Evolutionary conservation across 1,140 invertebrate genomes (phyloP).

Genomic region (Drosophila tropicalis): DNA sequence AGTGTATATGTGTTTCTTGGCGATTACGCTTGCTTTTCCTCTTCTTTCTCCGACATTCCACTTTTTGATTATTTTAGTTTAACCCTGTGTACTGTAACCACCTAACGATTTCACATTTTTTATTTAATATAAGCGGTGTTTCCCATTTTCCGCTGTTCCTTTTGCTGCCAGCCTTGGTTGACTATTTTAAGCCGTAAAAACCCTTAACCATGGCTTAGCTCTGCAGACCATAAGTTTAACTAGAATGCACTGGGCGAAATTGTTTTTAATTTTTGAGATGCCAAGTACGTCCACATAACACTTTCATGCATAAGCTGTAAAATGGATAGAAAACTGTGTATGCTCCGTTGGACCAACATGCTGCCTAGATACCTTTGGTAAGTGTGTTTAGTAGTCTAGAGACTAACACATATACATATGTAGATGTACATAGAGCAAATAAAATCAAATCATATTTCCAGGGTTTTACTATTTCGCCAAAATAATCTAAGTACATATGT

Average conservation of each 20-base stretch:
- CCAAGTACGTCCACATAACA: background rate
- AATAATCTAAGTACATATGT: background rate
- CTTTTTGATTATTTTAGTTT: slow-evolving; percentile 75
- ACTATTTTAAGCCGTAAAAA: slow-evolving; percentile 63
- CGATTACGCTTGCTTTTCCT: slow-evolving; percentile 70
- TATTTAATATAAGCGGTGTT: slow-evolving; percentile 66
- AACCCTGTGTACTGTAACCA: slow-evolving; percentile 28
- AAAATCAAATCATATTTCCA: background rate
- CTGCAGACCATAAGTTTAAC: slow-evolving; percentile 52
- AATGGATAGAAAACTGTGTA: background rate
- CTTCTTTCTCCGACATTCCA: slow-evolving; percentile 36
- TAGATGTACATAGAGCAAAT: no score
- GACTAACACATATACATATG: no score
- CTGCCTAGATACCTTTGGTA: no score
- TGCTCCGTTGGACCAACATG: background rate
- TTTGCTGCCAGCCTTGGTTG: slow-evolving; percentile 51
- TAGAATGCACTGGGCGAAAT: slow-evolving; percentile 47
- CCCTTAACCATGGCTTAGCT: slow-evolving; percentile 63
- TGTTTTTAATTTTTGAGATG: slow-evolving; percentile 15
- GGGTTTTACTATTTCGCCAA: background rate
- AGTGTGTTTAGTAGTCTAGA: no score
- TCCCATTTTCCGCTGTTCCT: slow-evolving; percentile 14
- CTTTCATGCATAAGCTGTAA: background rate
- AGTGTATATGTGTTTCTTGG: slow-evolving; percentile 53
- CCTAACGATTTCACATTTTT: slow-evolving; percentile 62